These are phyloP conservation scores for Sinocyclocheilus maitianheensis DNA, from an alignment of 2,113 vertebrate species.

Conservation along the genomic window DNA sequence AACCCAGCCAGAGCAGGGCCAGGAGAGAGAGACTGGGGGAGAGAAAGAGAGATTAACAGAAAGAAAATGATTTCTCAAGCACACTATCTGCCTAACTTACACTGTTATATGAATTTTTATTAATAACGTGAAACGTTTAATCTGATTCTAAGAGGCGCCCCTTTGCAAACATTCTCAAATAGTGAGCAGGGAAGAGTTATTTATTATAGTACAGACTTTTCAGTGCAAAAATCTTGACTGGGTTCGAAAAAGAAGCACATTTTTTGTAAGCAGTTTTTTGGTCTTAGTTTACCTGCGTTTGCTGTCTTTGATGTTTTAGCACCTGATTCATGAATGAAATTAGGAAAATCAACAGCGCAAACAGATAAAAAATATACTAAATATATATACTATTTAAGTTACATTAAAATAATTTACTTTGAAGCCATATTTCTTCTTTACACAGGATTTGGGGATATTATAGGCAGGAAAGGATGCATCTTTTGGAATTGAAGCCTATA, in stretches of 20 bases:
- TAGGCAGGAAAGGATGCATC: not conserved
- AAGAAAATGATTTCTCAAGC: slow-evolving; percentile 37
- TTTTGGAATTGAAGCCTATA: not conserved
- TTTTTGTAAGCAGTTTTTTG: not conserved
- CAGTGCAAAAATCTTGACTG: not conserved
- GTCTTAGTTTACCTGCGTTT: too few relatives aligned
- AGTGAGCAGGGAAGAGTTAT: not conserved
- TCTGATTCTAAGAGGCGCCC: slow-evolving; percentile 17
- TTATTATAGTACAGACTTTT: not conserved
- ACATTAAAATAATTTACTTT: not conserved
- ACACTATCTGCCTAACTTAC: slow-evolving; percentile 35
- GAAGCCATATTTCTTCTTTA: not conserved
- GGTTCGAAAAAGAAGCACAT: not conserved
- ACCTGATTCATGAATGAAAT: not conserved
- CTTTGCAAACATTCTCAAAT: not conserved
- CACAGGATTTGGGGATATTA: not conserved
- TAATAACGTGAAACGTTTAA: slow-evolving; percentile 36
- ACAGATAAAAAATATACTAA: not conserved
- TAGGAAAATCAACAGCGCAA: not conserved
- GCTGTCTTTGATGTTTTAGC: not conserved
- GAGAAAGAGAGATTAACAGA: slow-evolving; percentile 40
- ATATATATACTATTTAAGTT: not conserved
- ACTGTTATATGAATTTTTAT: slow-evolving; percentile 41
- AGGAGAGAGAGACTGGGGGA: slow-evolving; percentile 31
- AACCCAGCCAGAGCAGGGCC: slow-evolving; percentile 58